These are phyloP conservation scores for Caenorhabditis japonica DNA, from an alignment of 2,888 invertebrate genomes.

Conservation along the genomic window DNA sequence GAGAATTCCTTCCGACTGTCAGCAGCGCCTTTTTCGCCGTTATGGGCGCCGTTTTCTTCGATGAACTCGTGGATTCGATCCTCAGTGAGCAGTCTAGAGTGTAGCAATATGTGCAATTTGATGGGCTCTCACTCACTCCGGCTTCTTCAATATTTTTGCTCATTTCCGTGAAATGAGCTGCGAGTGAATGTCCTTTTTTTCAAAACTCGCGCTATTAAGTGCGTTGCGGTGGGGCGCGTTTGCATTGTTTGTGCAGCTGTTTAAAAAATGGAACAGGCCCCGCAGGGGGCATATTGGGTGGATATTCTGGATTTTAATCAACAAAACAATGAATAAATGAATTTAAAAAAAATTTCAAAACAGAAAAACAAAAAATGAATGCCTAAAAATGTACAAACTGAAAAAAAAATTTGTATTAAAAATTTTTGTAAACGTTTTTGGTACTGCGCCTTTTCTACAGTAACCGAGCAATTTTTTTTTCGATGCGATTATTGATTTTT, in stretches of 20 bases:
- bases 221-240: slow-evolving; percentile 13
- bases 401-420: no score
- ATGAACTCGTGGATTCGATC: slow-evolving; percentile 51
- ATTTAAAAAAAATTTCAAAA: not conserved
- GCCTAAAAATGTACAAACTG: not conserved
- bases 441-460: not conserved
- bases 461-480: not conserved
- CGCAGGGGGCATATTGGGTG: no score
- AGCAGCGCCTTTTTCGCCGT: slow-evolving; percentile 58
- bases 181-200: no score
- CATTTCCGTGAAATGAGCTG: no score
- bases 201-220: slow-evolving; percentile 13
- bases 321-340: not conserved
- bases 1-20: slow-evolving; percentile 64
- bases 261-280: no score
- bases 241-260: slow-evolving; percentile 5
- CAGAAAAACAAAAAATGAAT: not conserved
- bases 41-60: slow-evolving; percentile 46
- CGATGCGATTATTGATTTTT: not conserved
- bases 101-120: slow-evolving; percentile 63
- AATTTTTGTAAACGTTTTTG: no score
- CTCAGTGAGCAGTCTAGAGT: slow-evolving; percentile 60
- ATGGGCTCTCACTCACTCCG: slow-evolving; percentile 47
- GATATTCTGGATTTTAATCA: not conserved
- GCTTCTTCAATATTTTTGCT: slow-evolving; percentile 14